Base-by-base conservation (phyloP, 2,113 vertebrate species). In the Heterotis niloticus region DNA sequence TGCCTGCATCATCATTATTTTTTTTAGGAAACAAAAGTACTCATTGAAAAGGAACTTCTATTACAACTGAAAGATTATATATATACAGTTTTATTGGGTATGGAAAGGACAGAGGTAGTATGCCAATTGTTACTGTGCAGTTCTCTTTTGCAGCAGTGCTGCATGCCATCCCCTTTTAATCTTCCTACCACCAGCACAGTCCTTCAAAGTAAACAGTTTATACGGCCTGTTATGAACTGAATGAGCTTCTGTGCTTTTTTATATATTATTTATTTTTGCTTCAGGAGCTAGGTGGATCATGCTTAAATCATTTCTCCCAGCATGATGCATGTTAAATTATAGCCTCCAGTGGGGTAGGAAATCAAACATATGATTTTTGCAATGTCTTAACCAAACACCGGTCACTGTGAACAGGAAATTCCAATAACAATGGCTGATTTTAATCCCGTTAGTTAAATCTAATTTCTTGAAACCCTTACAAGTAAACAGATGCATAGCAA, bases 1-100 rank as follows among this genome's bases (percentile, higher is more conserved):
- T 62, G 51, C 52, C 24, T 5, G 23, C 78, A 28, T 59, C 54
- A 24, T 74, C 70, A 75, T 66, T 60, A 14, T 44, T 56, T 59
- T 75, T 75, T 60, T 60, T 62, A 62, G 73, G 16, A 17, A 51
- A 29, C 28, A 64, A 23, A 77, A 64, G 56, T 77, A 10, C 54
- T 64, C 23, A 24, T 17, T 5, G 51, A 26, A 17, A 65, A 65
- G 34, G 70, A 28, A 26, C 64, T 29, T 16, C 26, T 16, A n/a
- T 44, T 29, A 44, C 12, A 68, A 52, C 52, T 67, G 23, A 57
- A 66, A 29, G 9, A 10, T 17, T 54, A 52, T 10, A 54, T 73
- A 79, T 52, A 71, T 26, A 68, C 60, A 29, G 29, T 17, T 56
- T 66, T 65, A 64, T 64, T 79, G 34, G 17, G 14, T 34, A 79